phyloP scores from a whole-genome alignment of 37 sponge, comb jelly and placozoan species.

The Haliclona indistincta region DNA sequence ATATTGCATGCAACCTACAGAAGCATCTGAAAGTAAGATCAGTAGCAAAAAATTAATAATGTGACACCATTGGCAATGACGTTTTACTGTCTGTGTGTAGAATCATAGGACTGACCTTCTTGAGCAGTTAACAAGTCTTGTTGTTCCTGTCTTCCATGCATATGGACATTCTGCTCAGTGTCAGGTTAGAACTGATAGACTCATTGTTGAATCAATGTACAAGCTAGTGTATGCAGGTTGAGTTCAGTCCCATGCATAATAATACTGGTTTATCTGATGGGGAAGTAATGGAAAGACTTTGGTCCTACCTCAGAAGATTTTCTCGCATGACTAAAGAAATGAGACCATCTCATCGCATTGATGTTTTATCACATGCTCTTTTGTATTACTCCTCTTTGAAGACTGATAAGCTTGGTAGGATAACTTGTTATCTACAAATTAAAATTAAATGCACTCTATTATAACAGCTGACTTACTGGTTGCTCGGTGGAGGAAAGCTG shows the following conservation, averaged over 20 bases:
- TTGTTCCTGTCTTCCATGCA: conserved; percentile 10
- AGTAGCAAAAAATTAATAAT: too few relatives aligned
- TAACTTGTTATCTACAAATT: too few relatives aligned
- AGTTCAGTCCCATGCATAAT: neutral
- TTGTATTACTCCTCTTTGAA: neutral
- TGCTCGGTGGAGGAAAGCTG: too few relatives aligned
- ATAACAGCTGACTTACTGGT: too few relatives aligned
- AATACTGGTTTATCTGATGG: neutral
- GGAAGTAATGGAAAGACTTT: conserved; percentile 10
- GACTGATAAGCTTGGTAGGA: neutral
- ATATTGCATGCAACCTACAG: conserved; percentile 3
- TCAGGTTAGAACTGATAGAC: conserved; percentile 21
- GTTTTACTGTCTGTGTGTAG: neutral
- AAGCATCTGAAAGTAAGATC: conserved; percentile 20
- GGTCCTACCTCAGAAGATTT: neutral
- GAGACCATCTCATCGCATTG: conserved; percentile 7
- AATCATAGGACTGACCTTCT: neutral
- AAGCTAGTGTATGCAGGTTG: neutral
- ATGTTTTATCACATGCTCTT: neutral
- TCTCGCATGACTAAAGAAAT: conserved; percentile 3
- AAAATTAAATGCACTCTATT: too few relatives aligned
- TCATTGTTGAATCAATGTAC: neutral
- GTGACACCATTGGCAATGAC: neutral
- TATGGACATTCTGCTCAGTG: conserved; percentile 9
- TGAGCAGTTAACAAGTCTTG: neutral